Percentiles rank a stretch among this genome's conserved stretches.
Conservation (phyloP, 2,113 vertebrate species). For the Sylvietta virens region DNA sequence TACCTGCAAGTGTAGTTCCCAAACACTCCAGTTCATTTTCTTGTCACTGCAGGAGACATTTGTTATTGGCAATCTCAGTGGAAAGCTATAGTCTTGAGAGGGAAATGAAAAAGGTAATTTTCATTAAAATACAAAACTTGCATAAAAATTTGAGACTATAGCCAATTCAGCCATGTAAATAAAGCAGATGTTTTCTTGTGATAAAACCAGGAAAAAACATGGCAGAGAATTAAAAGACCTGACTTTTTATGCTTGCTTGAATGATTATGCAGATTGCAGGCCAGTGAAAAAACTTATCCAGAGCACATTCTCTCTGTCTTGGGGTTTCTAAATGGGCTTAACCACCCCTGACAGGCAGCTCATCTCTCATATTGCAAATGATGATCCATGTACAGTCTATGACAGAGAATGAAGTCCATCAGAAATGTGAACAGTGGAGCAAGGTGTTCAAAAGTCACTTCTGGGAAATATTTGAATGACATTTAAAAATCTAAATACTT, state of each 20-base stretch:
- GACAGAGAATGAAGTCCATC: background rate
- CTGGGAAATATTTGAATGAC: background rate
- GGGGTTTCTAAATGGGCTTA: background rate
- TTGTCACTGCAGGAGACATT: conserved; percentile 61
- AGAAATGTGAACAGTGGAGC: background rate
- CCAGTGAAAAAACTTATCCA: background rate
- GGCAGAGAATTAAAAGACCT: background rate
- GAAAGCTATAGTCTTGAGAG: conserved; percentile 29
- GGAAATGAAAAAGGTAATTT: conserved; percentile 55
- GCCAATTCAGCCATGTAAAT: conserved; percentile 30
- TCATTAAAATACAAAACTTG: conserved; percentile 50
- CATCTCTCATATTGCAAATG: background rate
- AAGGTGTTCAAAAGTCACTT: background rate
- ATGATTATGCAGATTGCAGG: background rate
- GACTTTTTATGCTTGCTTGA: background rate
- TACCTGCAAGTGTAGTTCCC: conserved; percentile 24
- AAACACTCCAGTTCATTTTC: conserved; percentile 49
- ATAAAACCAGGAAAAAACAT: background rate
- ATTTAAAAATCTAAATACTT: background rate
- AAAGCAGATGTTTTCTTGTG: conserved; percentile 51
- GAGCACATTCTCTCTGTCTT: background rate
- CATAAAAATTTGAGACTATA: conserved; percentile 10
- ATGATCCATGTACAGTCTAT: background rate
- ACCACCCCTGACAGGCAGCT: background rate
- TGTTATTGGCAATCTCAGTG: conserved; percentile 51